Evolutionary conservation across 2,797 vertebrate species (phyloP).

Genomic region (Masticophis lateralis): DNA sequence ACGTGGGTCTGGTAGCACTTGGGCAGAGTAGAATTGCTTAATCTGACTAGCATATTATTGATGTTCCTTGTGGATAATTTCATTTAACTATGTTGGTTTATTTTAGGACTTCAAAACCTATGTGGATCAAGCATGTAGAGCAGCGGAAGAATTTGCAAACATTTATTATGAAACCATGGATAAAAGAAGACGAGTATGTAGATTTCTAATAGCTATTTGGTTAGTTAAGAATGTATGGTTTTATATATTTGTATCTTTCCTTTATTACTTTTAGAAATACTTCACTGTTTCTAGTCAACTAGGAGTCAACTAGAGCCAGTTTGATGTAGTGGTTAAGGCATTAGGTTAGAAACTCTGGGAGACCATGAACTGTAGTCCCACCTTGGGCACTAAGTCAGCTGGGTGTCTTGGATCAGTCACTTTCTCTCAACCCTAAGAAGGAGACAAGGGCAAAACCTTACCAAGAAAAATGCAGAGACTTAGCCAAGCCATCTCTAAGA

Average conservation of each 20-base stretch:
- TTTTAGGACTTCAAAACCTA: conserved; percentile 88
- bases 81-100: neutral
- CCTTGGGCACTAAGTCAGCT: neutral
- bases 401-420: neutral
- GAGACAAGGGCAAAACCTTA: neutral
- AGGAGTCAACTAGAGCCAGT: neutral
- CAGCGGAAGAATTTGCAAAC: conserved; percentile 93
- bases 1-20: neutral
- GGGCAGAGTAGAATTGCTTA: neutral
- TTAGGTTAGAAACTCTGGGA: neutral
- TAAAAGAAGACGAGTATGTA: conserved; percentile 88
- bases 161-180: conserved; percentile 98
- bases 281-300: neutral
- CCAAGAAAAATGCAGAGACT: neutral
- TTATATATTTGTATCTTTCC: neutral
- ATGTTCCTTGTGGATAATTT: neutral
- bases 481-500: neutral
- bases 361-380: neutral
- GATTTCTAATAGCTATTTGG: neutral
- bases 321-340: neutral
- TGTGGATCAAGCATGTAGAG: conserved; percentile 92
- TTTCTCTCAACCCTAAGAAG: neutral
- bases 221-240: neutral
- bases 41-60: neutral
- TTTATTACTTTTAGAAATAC: neutral